Evolutionary conservation across 35 echinoderm and acorn worm species (phyloP).

Genomic region (Heliocidaris tuberculata): DNA sequence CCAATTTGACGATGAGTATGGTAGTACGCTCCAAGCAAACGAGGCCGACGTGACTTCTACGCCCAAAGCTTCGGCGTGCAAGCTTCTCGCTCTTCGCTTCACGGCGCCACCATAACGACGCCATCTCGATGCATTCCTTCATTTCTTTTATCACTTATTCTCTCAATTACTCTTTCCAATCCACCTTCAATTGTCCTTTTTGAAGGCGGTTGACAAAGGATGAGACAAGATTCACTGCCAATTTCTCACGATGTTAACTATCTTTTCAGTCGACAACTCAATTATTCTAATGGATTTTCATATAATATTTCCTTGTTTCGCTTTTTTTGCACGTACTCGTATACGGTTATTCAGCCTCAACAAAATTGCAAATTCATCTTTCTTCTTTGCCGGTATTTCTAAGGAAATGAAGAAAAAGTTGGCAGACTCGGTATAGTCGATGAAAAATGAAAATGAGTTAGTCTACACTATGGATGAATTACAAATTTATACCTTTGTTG

Average conservation of each 20-base stretch:
- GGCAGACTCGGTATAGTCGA: neutral
- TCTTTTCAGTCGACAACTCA: neutral
- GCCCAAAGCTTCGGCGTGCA: neutral
- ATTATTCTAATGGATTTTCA: slow-evolving; percentile 30
- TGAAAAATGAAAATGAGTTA: neutral
- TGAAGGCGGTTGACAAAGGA: neutral
- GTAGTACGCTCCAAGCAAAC: neutral
- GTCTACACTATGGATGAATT: neutral
- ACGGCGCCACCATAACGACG: neutral
- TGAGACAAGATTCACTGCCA: neutral
- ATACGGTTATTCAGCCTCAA: neutral
- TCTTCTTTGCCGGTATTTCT: neutral
- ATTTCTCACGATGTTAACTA: neutral
- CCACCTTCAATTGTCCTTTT: slow-evolving; percentile 19
- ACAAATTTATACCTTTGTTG: neutral
- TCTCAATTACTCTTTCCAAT: neutral
- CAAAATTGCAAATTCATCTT: neutral
- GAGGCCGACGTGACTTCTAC: slow-evolving; percentile 22
- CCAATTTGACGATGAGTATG: neutral
- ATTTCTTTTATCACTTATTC: slow-evolving; percentile 5
- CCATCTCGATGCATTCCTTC: neutral
- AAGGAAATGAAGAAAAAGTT: neutral
- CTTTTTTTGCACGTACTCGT: neutral
- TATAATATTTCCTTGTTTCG: neutral
- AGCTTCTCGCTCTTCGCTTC: neutral